A percentile compares a stretch with the other conserved stretches of the same genome.
These are phyloP conservation scores for Peromyscus attwateri DNA, from an alignment of 2,797 vertebrate species.

Conservation along the genomic window DNA sequence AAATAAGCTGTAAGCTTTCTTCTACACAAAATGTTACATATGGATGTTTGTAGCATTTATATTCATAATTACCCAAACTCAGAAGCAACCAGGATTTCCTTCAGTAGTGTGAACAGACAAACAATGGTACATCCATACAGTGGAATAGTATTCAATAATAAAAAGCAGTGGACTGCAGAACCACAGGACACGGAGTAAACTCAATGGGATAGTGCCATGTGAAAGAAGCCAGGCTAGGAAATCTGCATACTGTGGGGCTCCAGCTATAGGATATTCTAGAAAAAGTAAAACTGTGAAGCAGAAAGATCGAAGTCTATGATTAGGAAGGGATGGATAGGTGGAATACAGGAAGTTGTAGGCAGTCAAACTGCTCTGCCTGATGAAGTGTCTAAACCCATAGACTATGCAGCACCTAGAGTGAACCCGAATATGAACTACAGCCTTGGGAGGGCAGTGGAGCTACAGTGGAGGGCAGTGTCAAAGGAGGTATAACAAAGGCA, in stretches of 20 bases:
- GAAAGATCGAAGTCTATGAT: not conserved
- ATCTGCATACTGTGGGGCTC: not conserved
- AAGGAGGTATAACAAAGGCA: not conserved
- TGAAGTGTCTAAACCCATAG: not conserved
- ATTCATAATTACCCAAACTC: not conserved
- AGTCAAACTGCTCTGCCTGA: not conserved
- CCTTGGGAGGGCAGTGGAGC: not conserved
- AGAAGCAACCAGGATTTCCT: not conserved
- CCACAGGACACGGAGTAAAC: not conserved
- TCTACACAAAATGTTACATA: not conserved
- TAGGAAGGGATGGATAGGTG: not conserved
- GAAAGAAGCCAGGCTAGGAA: not conserved
- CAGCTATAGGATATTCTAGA: not conserved
- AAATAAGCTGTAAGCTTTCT: not conserved
- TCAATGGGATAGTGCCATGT: not conserved
- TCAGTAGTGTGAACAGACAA: not conserved
- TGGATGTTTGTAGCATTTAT: conserved; percentile 4
- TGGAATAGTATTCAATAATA: not conserved
- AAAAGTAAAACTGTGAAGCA: not conserved
- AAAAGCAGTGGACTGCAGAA: conserved; percentile 26
- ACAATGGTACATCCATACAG: not conserved
- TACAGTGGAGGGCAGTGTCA: not conserved
- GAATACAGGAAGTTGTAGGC: not conserved
- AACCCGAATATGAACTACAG: not conserved
- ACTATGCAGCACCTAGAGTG: not conserved